Conservation (phyloP, 2,113 vertebrate genomes). For the Periophthalmus modestus region DNA sequence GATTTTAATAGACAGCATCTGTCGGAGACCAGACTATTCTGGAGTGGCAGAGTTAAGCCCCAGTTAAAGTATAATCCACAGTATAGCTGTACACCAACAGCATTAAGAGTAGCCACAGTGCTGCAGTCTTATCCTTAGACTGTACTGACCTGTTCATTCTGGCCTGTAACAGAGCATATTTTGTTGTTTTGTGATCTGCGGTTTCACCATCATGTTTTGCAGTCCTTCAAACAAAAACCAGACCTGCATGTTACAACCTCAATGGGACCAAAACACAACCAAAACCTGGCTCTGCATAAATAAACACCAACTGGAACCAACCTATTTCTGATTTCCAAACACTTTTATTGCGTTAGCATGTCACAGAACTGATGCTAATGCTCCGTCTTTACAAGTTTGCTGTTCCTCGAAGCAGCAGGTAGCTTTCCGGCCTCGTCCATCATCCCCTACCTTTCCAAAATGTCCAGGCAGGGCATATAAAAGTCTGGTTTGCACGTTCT, state of each 20-base stretch:
- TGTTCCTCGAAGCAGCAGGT: slow-evolving; percentile 61
- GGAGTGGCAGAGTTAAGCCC: no score
- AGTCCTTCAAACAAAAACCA: slow-evolving; percentile 36
- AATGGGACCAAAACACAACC: slow-evolving; percentile 9
- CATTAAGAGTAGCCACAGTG: background rate
- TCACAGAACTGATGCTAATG: slow-evolving; percentile 35
- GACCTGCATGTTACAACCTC: slow-evolving; percentile 21
- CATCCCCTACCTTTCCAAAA: slow-evolving; percentile 52
- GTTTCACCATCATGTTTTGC: slow-evolving; percentile 43
- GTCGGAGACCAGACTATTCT: no score
- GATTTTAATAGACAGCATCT: no score
- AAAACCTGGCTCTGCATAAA: background rate
- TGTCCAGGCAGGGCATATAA: slow-evolving; percentile 65
- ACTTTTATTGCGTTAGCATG: slow-evolving; percentile 37
- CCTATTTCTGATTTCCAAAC: slow-evolving; percentile 25
- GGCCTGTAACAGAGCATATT: slow-evolving; percentile 38
- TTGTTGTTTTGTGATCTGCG: slow-evolving; percentile 56
- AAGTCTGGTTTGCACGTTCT: slow-evolving; percentile 62
- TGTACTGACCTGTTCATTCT: slow-evolving; percentile 6
- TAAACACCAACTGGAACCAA: background rate
- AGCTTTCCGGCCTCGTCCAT: slow-evolving; percentile 65
- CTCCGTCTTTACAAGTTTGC: slow-evolving; percentile 43
- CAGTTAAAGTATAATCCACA: background rate
- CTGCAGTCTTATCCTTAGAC: slow-evolving; percentile 18
- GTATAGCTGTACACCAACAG: background rate